phyloP scores from a whole-genome alignment of 2,113 vertebrate species.

The Nothoprocta perdicaria region DNA sequence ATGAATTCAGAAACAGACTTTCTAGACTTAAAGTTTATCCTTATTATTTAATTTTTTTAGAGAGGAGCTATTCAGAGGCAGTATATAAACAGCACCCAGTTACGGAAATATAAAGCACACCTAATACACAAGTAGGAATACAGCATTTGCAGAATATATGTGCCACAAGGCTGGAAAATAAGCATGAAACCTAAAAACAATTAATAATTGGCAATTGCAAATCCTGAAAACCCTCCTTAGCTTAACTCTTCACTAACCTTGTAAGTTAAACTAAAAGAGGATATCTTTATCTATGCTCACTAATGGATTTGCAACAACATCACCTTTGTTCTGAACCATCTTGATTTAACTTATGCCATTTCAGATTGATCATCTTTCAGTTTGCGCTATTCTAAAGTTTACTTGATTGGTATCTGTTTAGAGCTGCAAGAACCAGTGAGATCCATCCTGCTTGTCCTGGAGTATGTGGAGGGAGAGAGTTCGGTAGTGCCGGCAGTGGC shows the following conservation, averaged over 20 bases:
- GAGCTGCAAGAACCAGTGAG: conserved; percentile 58
- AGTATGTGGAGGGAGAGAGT: conserved; percentile 53
- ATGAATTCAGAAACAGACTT: neutral
- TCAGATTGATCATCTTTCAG: neutral
- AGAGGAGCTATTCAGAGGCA: neutral
- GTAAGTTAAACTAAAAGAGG: neutral
- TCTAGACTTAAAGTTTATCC: neutral
- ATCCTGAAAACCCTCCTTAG: neutral
- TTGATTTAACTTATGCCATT: neutral
- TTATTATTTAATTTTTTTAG: neutral
- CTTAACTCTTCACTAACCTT: neutral
- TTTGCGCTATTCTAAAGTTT: neutral
- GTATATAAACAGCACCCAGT: neutral
- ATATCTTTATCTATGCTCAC: neutral
- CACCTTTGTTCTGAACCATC: neutral
- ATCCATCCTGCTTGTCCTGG: conserved; percentile 83
- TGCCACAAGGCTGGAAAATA: neutral
- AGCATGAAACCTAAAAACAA: neutral
- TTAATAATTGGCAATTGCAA: neutral
- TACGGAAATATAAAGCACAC: neutral
- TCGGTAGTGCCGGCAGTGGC: conserved; percentile 73
- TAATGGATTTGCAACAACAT: neutral
- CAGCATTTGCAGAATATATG: neutral
- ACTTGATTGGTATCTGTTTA: neutral
- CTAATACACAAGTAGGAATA: neutral